These are phyloP conservation scores for Plagiodera versicolora DNA, from an alignment of 2,888 invertebrate species.

Conservation along the genomic window DNA sequence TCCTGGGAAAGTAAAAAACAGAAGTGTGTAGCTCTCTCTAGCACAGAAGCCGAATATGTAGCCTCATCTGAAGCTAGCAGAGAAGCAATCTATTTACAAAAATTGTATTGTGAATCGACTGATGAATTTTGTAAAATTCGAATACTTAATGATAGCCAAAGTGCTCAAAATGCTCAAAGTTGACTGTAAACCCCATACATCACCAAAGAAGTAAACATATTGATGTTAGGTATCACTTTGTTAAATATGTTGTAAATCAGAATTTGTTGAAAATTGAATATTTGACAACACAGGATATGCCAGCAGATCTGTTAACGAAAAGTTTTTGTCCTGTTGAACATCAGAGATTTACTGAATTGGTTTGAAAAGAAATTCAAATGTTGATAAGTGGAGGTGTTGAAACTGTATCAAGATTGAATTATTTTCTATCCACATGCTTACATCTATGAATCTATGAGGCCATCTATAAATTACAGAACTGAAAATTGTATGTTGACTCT, in stretches of 20 bases:
- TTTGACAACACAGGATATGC: not conserved
- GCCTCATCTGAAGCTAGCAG: not conserved
- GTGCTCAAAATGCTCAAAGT: not conserved
- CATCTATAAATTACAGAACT: no score
- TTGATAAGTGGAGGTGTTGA: no score
- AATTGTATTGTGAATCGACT: constrained; percentile 1
- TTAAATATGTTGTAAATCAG: not conserved
- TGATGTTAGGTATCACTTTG: not conserved
- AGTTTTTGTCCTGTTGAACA: not conserved
- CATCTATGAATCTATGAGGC: no score
- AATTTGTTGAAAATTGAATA: not conserved
- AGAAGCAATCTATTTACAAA: not conserved
- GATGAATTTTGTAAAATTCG: not conserved
- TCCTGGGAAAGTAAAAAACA: not conserved
- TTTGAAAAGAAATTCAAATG: no score
- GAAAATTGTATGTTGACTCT: no score
- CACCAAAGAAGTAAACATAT: not conserved
- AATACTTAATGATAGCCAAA: not conserved
- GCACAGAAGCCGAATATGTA: not conserved
- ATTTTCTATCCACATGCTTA: no score
- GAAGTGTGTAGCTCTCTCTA: not conserved
- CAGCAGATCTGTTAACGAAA: not conserved
- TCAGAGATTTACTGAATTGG: not conserved
- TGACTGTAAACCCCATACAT: not conserved
- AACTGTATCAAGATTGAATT: no score